These are phyloP conservation scores for Heliconius nattereri DNA, from an alignment of 1,140 invertebrate species.

Conservation along the genomic window DNA sequence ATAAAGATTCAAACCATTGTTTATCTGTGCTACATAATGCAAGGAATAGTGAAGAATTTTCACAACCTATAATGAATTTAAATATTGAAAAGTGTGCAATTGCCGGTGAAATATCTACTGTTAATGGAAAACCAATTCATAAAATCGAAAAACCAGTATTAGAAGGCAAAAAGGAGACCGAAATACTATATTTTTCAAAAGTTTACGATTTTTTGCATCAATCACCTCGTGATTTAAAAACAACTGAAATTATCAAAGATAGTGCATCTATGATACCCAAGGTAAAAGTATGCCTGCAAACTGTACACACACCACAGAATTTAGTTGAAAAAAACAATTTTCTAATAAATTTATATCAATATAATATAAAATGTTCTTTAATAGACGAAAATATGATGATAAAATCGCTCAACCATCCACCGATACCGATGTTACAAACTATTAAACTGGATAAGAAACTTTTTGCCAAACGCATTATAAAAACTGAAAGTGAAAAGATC, in stretches of 20 bases:
- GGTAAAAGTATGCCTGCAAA: neutral
- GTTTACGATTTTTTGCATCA: neutral
- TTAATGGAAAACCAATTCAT: neutral
- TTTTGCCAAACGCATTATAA: slow-evolving; percentile 38
- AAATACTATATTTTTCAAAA: neutral
- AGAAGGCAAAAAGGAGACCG: neutral
- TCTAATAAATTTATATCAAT: slow-evolving; percentile 5
- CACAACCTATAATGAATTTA: neutral
- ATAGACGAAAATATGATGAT: slow-evolving; percentile 18
- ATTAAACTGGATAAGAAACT: slow-evolving; percentile 43
- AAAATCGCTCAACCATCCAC: neutral
- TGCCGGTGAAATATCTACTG: neutral
- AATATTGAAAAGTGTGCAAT: neutral
- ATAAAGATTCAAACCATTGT: neutral
- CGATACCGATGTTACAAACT: slow-evolving; percentile 32
- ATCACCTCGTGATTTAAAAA: neutral
- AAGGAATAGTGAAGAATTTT: neutral
- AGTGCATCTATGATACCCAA: neutral
- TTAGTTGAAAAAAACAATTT: neutral
- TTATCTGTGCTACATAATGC: neutral
- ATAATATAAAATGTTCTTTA: slow-evolving; percentile 20
- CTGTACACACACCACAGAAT: neutral
- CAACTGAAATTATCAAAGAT: neutral
- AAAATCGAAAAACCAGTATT: neutral
- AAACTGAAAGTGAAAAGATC: slow-evolving; percentile 30